Evolutionary conservation across 2,113 vertebrate species (phyloP).

Genomic region (Nothocercus julius): DNA sequence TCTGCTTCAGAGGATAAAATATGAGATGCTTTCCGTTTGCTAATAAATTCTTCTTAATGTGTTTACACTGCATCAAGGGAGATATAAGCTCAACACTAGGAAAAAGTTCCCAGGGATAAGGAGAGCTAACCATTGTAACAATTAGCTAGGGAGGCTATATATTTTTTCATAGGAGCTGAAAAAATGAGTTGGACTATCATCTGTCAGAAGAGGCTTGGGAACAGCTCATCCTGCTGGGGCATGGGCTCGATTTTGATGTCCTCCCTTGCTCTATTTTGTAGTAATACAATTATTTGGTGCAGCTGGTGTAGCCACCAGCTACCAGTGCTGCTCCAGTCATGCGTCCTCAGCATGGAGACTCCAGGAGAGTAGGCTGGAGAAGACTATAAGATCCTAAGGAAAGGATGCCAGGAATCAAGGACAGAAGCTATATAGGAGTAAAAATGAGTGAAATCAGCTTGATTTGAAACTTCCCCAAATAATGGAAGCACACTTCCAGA

Average conservation of each 20-base stretch:
- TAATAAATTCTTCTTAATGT: conserved; percentile 25
- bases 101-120: neutral
- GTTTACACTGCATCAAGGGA: conserved; percentile 33
- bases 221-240: neutral
- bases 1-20: neutral
- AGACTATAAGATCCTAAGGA: neutral
- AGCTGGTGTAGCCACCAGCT: neutral
- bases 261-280: neutral
- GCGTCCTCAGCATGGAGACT: rapidly evolving
- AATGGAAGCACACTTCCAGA: neutral
- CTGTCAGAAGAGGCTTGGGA: neutral
- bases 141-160: neutral
- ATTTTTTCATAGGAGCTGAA: neutral
- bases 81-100: neutral
- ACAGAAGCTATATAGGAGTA: neutral
- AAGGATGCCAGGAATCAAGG: neutral
- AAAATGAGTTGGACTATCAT: neutral
- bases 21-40: conserved; percentile 9
- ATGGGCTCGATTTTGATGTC: neutral
- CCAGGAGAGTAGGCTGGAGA: neutral
- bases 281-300: neutral
- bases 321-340: neutral
- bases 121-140: neutral
- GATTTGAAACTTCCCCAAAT: neutral
- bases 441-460: neutral